Base-by-base conservation (phyloP, 2,113 vertebrate species). In the Hiodon tergisus region DNA sequence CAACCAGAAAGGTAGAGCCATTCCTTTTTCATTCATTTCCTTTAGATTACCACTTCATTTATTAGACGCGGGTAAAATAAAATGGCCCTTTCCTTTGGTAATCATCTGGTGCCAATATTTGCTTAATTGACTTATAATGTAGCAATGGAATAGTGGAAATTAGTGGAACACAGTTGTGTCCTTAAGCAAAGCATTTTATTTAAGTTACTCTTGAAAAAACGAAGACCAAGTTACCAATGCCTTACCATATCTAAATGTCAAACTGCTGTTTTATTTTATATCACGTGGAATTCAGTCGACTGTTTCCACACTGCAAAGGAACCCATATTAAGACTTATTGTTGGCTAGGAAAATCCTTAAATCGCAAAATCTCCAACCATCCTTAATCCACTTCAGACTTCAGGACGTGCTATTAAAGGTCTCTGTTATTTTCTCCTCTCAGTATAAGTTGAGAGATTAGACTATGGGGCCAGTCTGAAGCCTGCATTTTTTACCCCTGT, bases 361-460 rank as follows among this genome's bases (percentile, higher is more conserved):
- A 57, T 71, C 47, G 63, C 50, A 65, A 48, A 71, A 65, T 71
- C 58, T 55, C 68, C 75, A 76, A 71, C 69, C 61, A 69, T 71
- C 75, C 70, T 70, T 65, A 71, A 75, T n/a, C 68, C 69, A 66
- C 67, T 71, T 60, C 61, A 62, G 63, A 13, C 31, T 73, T 11
- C n/a, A 3, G 66, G 50, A 69, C 66, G 31, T 14, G 48, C 67
- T 59, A 69, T 69, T 51, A 69, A 50, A 61, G 74, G n/a, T n/a
- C 66, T 68, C 14, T 47, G 50, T 53, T 60, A 52, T 7, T 52
- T 67, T 51, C 74, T 53, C 67, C 4, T 55, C 51, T 69, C 55
- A 58, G 10, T 7, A 31, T 7, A 57, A 60, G 52, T 46, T 72
- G 71, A 72, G 58, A 52, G 47, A 72, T 72, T 62, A 62, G 31